Base-by-base conservation (phyloP, 1,140 invertebrate genomes). In the Nymphalis io region DNA sequence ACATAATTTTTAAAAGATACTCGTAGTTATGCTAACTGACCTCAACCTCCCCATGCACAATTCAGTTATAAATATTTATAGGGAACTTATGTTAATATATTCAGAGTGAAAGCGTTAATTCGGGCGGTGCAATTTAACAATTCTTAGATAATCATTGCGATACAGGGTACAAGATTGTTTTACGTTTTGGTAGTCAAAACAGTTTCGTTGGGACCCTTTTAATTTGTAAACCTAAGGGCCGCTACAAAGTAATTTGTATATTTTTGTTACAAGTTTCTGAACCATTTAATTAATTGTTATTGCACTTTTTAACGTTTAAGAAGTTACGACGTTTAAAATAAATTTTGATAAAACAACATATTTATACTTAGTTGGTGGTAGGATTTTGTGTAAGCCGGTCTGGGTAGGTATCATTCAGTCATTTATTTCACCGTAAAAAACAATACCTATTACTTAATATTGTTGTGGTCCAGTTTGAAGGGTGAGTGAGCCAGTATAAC, bases 101-200 rank as follows among this genome's bases (percentile, higher is more conserved):
- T 65, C 80, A 74, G 70, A 88, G 88, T 86, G 82, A 88, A 90
- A 82, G 83, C 85, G 87, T 80, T 88, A 87, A 85, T 80, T 80
- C 71, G 69, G 64, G 55, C 53, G 71, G 68, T 69, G 72, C 72
- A 60, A 76, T 78, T 61, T 72, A 78, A 72, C 70, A 65, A 61
- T 74, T 76, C 75, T 77, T 65, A 64, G 44, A 57, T 62, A 70
- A 74, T 75, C 70, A 70, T 60, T 60, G 68, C 66, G 71, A 57
- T 68, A 69, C 40, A 74, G 61, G 42, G 64, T 69, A 75, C 70
- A 66, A 70, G 55, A 63, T 70, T 64, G 60, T 71, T 71, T 53
- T 61, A 60, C 51, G n/a, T 55, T 23, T 55, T 55, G 51, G 21
- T 55, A 62, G 64, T 63, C 55, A 68, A 70, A 70, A 48, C 27